Evolutionary conservation across 2,797 vertebrate genomes (phyloP).

Genomic region (Mareca penelope): DNA sequence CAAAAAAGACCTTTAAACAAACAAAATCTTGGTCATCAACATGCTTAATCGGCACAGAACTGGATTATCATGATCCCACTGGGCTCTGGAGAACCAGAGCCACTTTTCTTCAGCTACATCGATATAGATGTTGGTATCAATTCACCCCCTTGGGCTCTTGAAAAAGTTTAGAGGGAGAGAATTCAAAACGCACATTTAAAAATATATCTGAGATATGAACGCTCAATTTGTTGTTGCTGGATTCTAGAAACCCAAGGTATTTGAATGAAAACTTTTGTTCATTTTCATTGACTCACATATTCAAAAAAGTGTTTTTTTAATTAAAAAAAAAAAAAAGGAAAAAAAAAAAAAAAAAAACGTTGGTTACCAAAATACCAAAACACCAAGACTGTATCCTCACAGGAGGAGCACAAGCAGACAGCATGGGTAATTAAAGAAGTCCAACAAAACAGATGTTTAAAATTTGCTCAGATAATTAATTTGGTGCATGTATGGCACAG

Average conservation of each 20-base stretch:
- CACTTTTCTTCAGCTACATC: not conserved
- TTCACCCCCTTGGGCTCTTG: not conserved
- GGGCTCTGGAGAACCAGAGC: not conserved
- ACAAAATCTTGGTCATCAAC: not conserved
- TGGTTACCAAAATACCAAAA: slow-evolving; percentile 1
- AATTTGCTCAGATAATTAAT: not conserved
- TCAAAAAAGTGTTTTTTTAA: not conserved
- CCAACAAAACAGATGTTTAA: not conserved
- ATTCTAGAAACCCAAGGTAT: not conserved
- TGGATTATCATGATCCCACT: not conserved
- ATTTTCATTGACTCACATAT: not conserved
- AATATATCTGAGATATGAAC: fast-evolving
- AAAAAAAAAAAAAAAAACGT: not conserved
- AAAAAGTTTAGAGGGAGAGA: not conserved
- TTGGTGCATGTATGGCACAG: not conserved
- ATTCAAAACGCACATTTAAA: not conserved
- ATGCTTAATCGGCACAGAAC: not conserved
- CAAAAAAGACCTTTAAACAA: not conserved
- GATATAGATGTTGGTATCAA: not conserved
- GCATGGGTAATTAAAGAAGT: not conserved
- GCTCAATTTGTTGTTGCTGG: not conserved
- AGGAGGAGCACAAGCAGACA: not conserved
- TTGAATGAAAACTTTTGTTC: not conserved
- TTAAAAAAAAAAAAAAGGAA: not conserved
- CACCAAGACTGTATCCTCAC: not conserved